These are phyloP conservation scores for Lates calcarifer DNA, from an alignment of 2,113 vertebrate genomes.

Conservation along the genomic window DNA sequence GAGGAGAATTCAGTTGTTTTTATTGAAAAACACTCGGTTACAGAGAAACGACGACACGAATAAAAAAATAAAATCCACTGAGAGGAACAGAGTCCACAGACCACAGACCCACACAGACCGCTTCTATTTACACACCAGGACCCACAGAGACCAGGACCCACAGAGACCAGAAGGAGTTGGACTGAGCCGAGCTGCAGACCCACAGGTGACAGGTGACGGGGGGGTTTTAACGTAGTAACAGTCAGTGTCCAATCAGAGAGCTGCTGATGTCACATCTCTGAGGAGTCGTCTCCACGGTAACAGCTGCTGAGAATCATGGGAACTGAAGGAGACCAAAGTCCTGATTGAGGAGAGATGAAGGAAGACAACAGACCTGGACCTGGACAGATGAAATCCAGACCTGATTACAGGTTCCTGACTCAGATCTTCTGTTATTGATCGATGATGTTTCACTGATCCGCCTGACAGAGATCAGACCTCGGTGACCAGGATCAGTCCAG, in stretches of 20 bases:
- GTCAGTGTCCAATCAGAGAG: conserved; percentile 30
- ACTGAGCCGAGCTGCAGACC: background rate
- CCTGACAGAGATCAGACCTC: too few relatives aligned
- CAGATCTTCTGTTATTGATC: too few relatives aligned
- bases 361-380: too few relatives aligned
- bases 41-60: conserved; percentile 56
- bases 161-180: background rate
- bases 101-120: conserved; percentile 41
- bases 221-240: conserved; percentile 9
- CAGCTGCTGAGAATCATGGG: conserved; percentile 30
- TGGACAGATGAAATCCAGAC: too few relatives aligned
- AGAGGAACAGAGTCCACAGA: conserved; percentile 1
- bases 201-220: conserved; percentile 5
- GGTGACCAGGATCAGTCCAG: too few relatives aligned
- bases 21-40: conserved; percentile 73
- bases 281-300: background rate
- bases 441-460: too few relatives aligned
- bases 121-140: conserved; percentile 63
- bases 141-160: background rate
- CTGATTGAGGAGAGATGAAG: too few relatives aligned
- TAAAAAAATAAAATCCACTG: conserved; percentile 72
- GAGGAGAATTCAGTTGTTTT: conserved; percentile 49
- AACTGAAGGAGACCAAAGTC: background rate
- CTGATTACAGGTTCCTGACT: too few relatives aligned
- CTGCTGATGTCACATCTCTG: background rate